These are phyloP conservation scores for Columba janthina DNA, from an alignment of 2,113 vertebrate genomes.

Conservation along the genomic window DNA sequence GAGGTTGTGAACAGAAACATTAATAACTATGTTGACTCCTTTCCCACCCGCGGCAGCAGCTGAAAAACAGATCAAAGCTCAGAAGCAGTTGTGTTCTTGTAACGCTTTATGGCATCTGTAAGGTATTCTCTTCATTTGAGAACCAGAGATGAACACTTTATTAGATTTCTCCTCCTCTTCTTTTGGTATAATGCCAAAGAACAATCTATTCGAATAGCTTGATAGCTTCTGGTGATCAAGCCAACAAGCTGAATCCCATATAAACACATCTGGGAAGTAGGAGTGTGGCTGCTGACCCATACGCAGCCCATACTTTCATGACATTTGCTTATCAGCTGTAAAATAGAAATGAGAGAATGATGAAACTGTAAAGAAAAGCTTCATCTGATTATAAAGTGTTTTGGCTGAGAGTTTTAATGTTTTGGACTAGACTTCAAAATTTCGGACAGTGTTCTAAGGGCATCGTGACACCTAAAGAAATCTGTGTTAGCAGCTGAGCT, in stretches of 20 bases:
- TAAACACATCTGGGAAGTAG: neutral
- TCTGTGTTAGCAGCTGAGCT: neutral
- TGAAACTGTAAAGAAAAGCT: neutral
- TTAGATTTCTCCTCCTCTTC: slow-evolving; percentile 36
- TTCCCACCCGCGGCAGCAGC: neutral
- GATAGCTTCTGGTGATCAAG: slow-evolving; percentile 21
- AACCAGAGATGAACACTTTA: slow-evolving; percentile 35
- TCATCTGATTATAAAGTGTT: neutral
- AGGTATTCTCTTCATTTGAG: slow-evolving; percentile 49
- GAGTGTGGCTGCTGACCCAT: neutral
- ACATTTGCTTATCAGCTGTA: neutral
- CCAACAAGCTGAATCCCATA: slow-evolving; percentile 5
- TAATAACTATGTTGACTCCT: neutral
- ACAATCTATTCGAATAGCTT: neutral
- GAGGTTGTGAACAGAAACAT: neutral
- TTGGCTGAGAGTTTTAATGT: neutral
- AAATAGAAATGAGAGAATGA: neutral
- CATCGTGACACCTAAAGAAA: neutral
- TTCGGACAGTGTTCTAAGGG: slow-evolving; percentile 24
- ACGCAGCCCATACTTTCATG: neutral
- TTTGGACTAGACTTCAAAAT: slow-evolving; percentile 17
- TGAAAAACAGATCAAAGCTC: slow-evolving; percentile 54
- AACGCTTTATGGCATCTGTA: slow-evolving; percentile 13
- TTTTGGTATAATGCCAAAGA: slow-evolving; percentile 25
- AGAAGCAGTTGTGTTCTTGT: slow-evolving; percentile 34